A percentile compares a stretch with the other conserved stretches of the same genome.
Evolutionary conservation across 2,888 invertebrate species (phyloP).

Genomic region (Pachycephus smyrnensis): DNA sequence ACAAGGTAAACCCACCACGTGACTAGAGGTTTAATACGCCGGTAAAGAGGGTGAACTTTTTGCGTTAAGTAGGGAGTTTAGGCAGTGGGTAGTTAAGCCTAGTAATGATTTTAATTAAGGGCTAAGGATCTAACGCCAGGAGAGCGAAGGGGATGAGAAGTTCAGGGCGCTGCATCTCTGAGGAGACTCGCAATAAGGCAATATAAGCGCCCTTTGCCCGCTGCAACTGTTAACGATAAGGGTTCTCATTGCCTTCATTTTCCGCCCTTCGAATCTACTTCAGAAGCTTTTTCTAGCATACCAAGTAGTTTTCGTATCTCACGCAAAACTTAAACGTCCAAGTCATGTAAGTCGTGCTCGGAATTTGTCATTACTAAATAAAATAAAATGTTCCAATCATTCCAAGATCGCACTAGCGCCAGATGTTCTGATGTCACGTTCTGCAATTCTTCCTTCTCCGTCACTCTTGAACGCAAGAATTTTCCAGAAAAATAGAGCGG

Average conservation of each 20-base stretch:
- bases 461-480: not conserved
- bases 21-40: conserved; percentile 39
- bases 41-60: conserved; percentile 35
- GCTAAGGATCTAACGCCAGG: conserved; percentile 38
- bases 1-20: conserved; percentile 37
- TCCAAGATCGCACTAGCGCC: not conserved
- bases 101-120: conserved; percentile 47
- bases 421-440: not conserved
- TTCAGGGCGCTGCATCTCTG: conserved; percentile 18
- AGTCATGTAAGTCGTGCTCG: not conserved
- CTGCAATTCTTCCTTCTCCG: not conserved
- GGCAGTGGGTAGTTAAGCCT: conserved; percentile 36
- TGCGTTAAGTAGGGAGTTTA: conserved; percentile 31
- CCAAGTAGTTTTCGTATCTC: not conserved
- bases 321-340: not conserved
- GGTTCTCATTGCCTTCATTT: conserved; percentile 7
- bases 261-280: not conserved
- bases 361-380: not conserved
- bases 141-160: conserved; percentile 22
- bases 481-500: not conserved
- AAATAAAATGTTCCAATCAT: not conserved
- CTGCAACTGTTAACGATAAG: conserved; percentile 12
- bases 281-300: not conserved
- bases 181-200: conserved; percentile 33
- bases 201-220: conserved; percentile 34